Percentiles rank a stretch among this genome's conserved stretches.
Conservation (phyloP, 2,797 vertebrate species). For the Australoheros facetus region DNA sequence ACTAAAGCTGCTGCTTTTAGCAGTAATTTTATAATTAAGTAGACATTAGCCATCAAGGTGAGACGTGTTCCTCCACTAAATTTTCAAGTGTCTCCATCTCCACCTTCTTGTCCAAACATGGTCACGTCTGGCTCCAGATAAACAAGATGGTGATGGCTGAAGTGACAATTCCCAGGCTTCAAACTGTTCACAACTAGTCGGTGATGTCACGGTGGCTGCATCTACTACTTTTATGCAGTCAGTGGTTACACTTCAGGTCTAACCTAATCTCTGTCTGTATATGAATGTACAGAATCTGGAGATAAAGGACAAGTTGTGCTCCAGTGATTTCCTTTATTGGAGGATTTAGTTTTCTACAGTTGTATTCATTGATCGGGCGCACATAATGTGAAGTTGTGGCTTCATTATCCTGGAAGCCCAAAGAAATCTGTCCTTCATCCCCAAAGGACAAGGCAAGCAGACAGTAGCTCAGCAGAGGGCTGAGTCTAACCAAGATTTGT, state of each 20-base stretch:
- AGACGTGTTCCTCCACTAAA: too few species aligned
- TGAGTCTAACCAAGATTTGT: neutral
- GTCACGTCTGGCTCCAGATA: neutral
- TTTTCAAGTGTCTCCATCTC: too few species aligned
- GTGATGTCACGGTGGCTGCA: neutral
- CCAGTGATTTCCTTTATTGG: neutral
- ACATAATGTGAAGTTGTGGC: neutral
- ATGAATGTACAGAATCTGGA: neutral
- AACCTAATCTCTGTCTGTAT: neutral
- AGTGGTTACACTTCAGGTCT: neutral
- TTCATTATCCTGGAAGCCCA: neutral
- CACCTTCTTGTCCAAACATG: neutral
- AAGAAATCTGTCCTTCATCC: neutral
- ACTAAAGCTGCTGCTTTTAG: neutral
- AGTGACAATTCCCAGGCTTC: neutral
- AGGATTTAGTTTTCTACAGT: neutral
- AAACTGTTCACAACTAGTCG: neutral
- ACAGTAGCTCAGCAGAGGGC: neutral
- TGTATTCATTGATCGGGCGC: neutral
- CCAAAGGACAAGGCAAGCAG: neutral
- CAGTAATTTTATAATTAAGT: neutral
- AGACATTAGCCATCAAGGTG: neutral
- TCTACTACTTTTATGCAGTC: too few species aligned
- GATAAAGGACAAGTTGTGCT: neutral
- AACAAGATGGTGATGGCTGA: neutral